Conservation (phyloP, 2,888 invertebrate species). For the Busseola fusca region DNA sequence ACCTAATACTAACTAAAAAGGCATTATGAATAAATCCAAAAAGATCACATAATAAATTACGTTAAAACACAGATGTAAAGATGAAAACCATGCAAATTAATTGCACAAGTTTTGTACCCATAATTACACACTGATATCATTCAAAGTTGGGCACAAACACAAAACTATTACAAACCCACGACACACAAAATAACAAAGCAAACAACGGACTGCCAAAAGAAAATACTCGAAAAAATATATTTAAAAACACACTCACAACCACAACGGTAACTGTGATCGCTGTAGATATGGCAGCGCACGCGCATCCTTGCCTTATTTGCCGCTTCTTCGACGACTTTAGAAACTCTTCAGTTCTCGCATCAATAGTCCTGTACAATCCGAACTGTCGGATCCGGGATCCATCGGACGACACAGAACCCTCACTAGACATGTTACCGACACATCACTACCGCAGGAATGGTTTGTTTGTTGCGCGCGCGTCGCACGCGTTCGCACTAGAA, state of each 20-base stretch:
- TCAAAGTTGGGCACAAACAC: background rate
- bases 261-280: conserved; percentile 84
- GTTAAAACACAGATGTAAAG: background rate
- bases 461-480: conserved; percentile 65
- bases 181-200: background rate
- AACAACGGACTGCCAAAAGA: background rate
- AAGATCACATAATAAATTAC: background rate
- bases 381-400: conserved; percentile 79
- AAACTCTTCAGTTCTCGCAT: conserved; percentile 83
- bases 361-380: conserved; percentile 82
- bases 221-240: background rate
- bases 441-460: conserved; percentile 73
- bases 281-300: conserved; percentile 83
- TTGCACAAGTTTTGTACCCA: background rate
- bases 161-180: background rate
- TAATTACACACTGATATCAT: background rate
- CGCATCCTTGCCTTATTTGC: conserved; percentile 83
- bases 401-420: conserved; percentile 72
- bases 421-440: conserved; percentile 80
- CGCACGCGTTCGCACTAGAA: conserved; percentile 71
- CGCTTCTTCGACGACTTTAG: conserved; percentile 79
- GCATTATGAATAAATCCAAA: background rate
- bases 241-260: conserved; percentile 78
- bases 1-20: too few relatives aligned
- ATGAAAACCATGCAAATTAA: background rate